phyloP scores from a whole-genome alignment of 2,113 vertebrate species.

The Scartelaos histophorus region DNA sequence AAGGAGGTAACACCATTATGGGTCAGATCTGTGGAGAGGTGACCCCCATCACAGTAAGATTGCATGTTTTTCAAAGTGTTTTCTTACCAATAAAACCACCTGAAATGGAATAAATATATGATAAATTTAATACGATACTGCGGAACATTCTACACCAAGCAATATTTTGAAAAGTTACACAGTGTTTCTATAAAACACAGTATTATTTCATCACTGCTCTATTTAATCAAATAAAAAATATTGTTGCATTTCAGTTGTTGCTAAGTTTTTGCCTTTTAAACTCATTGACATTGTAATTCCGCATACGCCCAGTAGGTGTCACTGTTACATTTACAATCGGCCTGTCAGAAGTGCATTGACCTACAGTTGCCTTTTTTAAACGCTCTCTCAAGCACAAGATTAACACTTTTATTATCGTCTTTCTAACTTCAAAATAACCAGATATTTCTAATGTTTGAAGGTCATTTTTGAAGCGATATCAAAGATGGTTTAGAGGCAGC shows the following conservation, averaged over 20 bases:
- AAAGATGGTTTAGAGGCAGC: conserved; percentile 35
- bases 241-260: neutral
- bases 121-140: too few relatives aligned
- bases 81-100: too few relatives aligned
- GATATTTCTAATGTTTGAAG: conserved; percentile 39
- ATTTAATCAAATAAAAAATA: too few relatives aligned
- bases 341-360: conserved; percentile 3
- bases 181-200: too few relatives aligned
- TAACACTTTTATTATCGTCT: conserved; percentile 4
- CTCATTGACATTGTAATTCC: neutral
- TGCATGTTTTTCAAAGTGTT: too few relatives aligned
- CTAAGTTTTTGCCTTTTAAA: neutral
- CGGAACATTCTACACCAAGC: too few relatives aligned
- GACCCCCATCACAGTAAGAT: too few relatives aligned
- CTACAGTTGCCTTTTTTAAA: conserved; percentile 10
- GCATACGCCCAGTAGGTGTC: conserved; percentile 68
- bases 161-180: too few relatives aligned
- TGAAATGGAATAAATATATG: too few relatives aligned
- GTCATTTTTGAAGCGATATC: conserved; percentile 19
- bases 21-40: too few relatives aligned
- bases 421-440: neutral
- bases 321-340: conserved; percentile 52
- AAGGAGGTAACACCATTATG: too few relatives aligned
- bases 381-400: neutral
- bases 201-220: too few relatives aligned